A percentile compares a stretch with the other conserved stretches of the same genome.
Evolutionary conservation across 2,888 invertebrate genomes (phyloP).

Genomic region (Dusona sp.): DNA sequence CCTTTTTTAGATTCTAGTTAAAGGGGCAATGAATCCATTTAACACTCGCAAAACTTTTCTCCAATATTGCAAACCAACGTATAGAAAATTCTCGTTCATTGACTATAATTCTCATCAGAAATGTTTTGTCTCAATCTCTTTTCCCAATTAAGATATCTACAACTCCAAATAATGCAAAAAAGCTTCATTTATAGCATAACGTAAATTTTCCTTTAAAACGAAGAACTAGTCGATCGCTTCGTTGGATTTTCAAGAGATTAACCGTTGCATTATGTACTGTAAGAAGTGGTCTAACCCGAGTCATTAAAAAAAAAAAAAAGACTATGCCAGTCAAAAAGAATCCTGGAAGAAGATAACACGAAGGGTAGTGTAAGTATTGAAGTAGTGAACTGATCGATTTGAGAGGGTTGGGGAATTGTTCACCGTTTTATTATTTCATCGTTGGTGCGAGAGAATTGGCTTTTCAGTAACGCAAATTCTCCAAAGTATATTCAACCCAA

Average conservation of each 20-base stretch:
- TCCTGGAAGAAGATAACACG: neutral
- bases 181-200: neutral
- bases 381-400: constrained; percentile 31
- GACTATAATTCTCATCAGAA: neutral
- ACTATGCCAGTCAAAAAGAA: neutral
- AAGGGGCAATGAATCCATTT: neutral
- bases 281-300: neutral
- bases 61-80: too few species aligned
- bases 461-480: constrained; percentile 38
- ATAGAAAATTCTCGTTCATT: neutral
- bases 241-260: neutral
- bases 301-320: neutral
- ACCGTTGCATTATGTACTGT: neutral
- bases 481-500: constrained; percentile 27
- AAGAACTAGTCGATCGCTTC: neutral
- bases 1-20: neutral
- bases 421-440: constrained; percentile 43
- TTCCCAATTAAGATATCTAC: neutral
- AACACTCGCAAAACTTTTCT: neutral
- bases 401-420: constrained; percentile 7
- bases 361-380: neutral
- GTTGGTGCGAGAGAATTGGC: constrained; percentile 36
- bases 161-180: neutral
- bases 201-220: neutral
- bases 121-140: neutral